Conservation (phyloP, 2,113 vertebrate genomes). For the Silurus glanis region DNA sequence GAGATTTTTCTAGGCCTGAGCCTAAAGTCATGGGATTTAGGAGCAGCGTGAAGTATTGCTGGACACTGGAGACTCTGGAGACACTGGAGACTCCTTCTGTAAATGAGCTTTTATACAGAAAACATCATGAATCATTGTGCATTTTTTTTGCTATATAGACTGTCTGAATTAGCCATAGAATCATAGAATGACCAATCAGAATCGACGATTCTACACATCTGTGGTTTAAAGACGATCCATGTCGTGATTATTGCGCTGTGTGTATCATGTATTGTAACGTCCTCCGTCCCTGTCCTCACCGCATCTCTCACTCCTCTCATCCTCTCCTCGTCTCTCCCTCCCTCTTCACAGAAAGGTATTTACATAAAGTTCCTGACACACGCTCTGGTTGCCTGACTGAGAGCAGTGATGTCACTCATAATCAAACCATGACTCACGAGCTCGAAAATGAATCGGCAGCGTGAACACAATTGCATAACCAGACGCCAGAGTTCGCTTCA, state of each 20-base stretch:
- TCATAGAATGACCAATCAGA: not conserved
- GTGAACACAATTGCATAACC: not conserved
- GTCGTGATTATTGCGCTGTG: not conserved
- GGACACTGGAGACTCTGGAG: too few relatives aligned
- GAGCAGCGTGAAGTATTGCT: too few relatives aligned
- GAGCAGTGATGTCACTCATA: slow-evolving; percentile 6
- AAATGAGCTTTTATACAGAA: too few relatives aligned
- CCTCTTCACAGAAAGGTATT: slow-evolving; percentile 7
- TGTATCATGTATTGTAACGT: not conserved
- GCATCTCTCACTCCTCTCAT: not conserved
- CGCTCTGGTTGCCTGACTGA: not conserved
- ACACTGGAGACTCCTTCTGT: too few relatives aligned
- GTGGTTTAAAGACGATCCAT: not conserved
- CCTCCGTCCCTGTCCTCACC: not conserved
- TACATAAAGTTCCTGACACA: slow-evolving; percentile 8
- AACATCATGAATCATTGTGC: too few relatives aligned
- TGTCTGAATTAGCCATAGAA: not conserved
- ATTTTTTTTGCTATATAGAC: not conserved
- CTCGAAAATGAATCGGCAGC: not conserved
- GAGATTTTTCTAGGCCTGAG: too few relatives aligned
- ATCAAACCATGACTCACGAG: slow-evolving; percentile 20
- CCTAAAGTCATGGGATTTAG: too few relatives aligned
- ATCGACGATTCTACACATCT: not conserved
- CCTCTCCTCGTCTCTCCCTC: not conserved
- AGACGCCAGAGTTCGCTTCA: not conserved